Evolutionary conservation across 2,888 invertebrate species (phyloP).

Genomic region (Chymomyza fuscimana): DNA sequence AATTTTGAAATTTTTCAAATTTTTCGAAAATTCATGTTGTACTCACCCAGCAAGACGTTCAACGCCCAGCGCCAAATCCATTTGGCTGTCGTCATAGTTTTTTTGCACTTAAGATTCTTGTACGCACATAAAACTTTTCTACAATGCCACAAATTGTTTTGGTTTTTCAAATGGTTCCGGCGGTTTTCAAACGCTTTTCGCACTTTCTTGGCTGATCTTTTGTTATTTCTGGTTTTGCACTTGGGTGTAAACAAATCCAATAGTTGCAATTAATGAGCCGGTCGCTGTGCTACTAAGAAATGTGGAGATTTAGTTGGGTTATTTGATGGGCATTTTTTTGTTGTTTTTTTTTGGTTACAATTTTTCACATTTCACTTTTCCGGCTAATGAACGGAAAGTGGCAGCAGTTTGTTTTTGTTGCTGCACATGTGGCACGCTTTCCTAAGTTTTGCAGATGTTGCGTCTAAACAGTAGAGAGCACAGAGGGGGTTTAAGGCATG

Average conservation of each 20-base stretch:
- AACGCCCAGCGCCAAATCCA: conserved; percentile 69
- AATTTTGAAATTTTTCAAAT: conserved; percentile 17
- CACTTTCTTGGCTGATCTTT: conserved; percentile 1
- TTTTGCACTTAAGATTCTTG: conserved; percentile 64
- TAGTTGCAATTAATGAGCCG: conserved; percentile 61
- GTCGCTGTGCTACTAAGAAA: not conserved
- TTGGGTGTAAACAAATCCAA: conserved; percentile 64
- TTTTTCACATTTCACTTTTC: conserved; percentile 49
- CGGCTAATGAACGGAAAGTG: conserved; percentile 68
- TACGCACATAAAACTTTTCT: conserved; percentile 1
- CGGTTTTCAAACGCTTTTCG: not conserved
- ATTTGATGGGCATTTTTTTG: not conserved
- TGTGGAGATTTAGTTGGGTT: not conserved
- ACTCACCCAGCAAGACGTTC: conserved; percentile 70
- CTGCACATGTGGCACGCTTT: conserved; percentile 41
- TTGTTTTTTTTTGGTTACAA: not conserved
- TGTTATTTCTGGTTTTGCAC: not conserved
- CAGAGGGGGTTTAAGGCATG: not conserved
- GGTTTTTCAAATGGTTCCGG: not conserved
- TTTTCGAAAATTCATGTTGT: conserved; percentile 16
- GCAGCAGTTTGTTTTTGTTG: conserved; percentile 11
- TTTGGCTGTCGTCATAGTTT: conserved; percentile 77
- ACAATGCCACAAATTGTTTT: not conserved
- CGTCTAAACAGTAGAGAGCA: not conserved
- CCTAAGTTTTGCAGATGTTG: not conserved